Conservation (phyloP, 2,797 vertebrate genomes). For the Champsocephalus gunnari region DNA sequence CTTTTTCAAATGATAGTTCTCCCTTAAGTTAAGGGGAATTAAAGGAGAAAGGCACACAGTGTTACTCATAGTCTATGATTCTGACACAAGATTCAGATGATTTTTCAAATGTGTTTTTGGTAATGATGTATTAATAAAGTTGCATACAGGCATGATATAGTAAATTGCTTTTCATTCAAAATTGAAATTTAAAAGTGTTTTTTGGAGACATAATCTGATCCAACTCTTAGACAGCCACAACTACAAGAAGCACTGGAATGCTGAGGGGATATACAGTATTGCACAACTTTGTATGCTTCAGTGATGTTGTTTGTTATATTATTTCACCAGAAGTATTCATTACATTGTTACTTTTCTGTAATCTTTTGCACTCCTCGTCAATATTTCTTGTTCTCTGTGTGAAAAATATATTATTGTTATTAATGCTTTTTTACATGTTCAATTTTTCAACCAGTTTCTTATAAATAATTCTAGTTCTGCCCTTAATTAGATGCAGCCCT, state of each 20-base stretch:
- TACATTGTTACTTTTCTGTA: background rate
- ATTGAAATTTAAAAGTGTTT: conserved; percentile 1
- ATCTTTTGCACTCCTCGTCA: background rate
- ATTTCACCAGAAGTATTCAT: conserved; percentile 29
- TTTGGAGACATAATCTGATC: conserved; percentile 12
- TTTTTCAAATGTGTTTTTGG: background rate
- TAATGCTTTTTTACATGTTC: too few species aligned
- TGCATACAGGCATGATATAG: background rate
- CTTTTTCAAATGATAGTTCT: background rate
- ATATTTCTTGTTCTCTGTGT: background rate
- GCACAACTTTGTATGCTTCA: conserved; percentile 43
- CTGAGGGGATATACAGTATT: conserved; percentile 23
- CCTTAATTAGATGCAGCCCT: background rate
- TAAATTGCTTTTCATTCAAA: background rate
- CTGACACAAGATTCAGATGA: background rate
- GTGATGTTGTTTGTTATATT: conserved; percentile 10
- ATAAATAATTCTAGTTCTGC: background rate
- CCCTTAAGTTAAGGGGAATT: too few species aligned
- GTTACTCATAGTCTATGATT: background rate
- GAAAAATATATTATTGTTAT: background rate
- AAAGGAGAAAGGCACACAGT: background rate
- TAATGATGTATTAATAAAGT: background rate
- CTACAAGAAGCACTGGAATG: conserved; percentile 35
- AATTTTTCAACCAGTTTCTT: background rate
- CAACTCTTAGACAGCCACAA: conserved; percentile 39